A percentile compares a stretch with the other conserved stretches of the same genome.
Conservation (phyloP, 2,888 invertebrate species). For the Ophonus ardosiacus region DNA sequence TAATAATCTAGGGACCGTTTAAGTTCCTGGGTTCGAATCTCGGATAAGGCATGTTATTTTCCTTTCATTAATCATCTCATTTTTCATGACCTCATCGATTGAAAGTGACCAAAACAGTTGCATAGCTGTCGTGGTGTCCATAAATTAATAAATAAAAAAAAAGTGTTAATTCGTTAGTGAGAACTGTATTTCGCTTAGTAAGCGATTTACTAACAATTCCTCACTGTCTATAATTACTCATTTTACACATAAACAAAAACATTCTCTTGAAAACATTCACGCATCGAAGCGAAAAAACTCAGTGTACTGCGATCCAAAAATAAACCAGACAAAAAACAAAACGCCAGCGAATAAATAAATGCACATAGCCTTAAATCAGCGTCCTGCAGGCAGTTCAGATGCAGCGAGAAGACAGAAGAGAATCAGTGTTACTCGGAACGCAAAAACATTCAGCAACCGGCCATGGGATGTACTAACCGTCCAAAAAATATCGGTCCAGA, state of each 20-base stretch:
- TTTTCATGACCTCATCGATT: no score
- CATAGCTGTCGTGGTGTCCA: no score
- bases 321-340: conserved; percentile 50
- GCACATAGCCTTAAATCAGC: conserved; percentile 47
- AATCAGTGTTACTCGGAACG: conserved; percentile 41
- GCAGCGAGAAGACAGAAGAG: conserved; percentile 32
- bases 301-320: conserved; percentile 40
- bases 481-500: conserved; percentile 48
- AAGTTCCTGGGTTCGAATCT: no score
- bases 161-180: no score
- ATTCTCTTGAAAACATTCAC: not conserved
- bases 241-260: not conserved
- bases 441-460: conserved; percentile 51
- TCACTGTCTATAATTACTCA: not conserved
- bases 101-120: no score
- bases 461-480: conserved; percentile 42
- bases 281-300: conserved; percentile 27
- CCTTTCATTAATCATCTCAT: no score
- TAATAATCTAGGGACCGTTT: no score
- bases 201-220: no score
- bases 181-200: no score
- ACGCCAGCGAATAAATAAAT: conserved; percentile 45
- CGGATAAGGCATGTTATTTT: no score
- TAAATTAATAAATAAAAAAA: no score
- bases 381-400: not conserved